A percentile compares a stretch with the other conserved stretches of the same genome.
Evolutionary conservation across 2,888 invertebrate genomes (phyloP).

Genomic region (Cepaea hortensis): DNA sequence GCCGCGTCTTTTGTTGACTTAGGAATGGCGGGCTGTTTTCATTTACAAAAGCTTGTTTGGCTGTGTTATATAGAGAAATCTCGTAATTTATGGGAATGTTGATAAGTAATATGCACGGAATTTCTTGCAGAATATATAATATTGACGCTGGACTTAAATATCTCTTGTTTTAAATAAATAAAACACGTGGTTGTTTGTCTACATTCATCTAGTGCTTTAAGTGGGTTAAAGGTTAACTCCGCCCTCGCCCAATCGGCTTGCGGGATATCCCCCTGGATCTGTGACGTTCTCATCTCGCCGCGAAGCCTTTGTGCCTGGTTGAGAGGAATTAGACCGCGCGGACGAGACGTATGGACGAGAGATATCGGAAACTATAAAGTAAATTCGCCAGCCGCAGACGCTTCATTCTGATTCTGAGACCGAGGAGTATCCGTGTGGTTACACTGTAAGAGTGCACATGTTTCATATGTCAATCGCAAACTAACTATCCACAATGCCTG

Average conservation of each 20-base stretch:
- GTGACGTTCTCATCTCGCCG: constrained; percentile 1
- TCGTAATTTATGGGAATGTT: not conserved
- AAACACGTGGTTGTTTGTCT: constrained; percentile 38
- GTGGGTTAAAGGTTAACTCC: constrained; percentile 46
- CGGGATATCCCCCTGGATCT: not conserved
- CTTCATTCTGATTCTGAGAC: constrained; percentile 20
- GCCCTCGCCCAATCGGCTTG: constrained; percentile 43
- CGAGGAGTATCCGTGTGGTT: no score
- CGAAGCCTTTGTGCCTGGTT: constrained; percentile 30
- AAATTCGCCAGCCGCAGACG: not conserved
- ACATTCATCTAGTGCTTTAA: constrained; percentile 15
- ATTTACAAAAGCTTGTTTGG: no score
- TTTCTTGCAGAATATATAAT: not conserved
- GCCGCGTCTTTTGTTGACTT: constrained; percentile 18
- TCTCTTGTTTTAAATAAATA: not conserved
- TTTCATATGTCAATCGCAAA: constrained; percentile 20
- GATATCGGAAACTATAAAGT: constrained; percentile 35
- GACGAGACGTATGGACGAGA: not conserved
- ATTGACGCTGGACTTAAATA: not conserved
- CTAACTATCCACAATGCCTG: constrained; percentile 42
- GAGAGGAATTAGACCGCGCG: constrained; percentile 20
- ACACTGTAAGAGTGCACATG: not conserved
- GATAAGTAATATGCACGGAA: not conserved
- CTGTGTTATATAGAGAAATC: not conserved
- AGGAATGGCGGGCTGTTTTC: not conserved